These are phyloP conservation scores for Hippopotamus amphibius DNA, from an alignment of 2,113 vertebrate genomes.

Conservation along the genomic window DNA sequence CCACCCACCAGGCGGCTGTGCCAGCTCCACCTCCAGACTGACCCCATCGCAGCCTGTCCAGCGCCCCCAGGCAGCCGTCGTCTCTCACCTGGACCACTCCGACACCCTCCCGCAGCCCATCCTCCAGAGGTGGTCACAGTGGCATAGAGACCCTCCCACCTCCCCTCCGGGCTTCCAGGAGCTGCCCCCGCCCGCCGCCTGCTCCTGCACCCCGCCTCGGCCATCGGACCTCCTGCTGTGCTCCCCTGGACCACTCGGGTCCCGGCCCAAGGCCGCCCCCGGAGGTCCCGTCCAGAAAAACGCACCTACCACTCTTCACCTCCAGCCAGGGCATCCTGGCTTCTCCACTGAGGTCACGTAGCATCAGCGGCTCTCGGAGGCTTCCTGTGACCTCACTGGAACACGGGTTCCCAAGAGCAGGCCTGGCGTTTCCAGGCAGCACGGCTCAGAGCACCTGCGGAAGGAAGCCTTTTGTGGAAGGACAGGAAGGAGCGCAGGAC, in stretches of 20 bases:
- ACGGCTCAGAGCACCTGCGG: rapidly evolving
- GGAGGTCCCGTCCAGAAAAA: not conserved
- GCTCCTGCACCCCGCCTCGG: not conserved
- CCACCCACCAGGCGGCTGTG: no score
- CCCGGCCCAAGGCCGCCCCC: not conserved
- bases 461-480: not conserved
- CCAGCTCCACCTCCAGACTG: not conserved
- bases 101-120: not conserved
- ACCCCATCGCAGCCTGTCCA: not conserved
- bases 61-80: not conserved
- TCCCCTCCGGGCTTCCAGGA: not conserved
- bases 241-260: not conserved
- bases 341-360: rapidly evolving
- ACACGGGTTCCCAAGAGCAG: rapidly evolving
- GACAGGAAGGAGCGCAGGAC: rapidly evolving
- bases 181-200: not conserved
- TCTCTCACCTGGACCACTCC: not conserved
- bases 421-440: not conserved
- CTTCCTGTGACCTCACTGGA: rapidly evolving
- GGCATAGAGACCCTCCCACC: not conserved
- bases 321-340: not conserved
- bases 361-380: not conserved
- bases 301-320: not conserved
- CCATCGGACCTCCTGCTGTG: not conserved
- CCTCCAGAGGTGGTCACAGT: not conserved